Conservation (phyloP, 2,797 vertebrate genomes). For the Notoglanidium macrostoma region DNA sequence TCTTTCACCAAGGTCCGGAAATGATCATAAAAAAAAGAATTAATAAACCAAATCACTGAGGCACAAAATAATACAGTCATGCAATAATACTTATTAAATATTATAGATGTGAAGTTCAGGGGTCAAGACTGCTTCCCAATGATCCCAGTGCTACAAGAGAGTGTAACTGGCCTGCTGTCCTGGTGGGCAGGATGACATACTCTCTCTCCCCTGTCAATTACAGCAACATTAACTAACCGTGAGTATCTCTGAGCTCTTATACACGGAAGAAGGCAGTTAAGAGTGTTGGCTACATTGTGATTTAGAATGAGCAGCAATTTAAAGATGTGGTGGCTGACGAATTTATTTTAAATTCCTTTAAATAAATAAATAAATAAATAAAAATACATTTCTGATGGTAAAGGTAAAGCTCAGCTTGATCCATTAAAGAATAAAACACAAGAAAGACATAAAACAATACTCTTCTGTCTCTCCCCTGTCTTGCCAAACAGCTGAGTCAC, state of each 20-base stretch:
- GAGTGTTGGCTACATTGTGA: neutral
- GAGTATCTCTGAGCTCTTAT: neutral
- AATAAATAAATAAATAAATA: neutral
- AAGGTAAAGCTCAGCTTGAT: neutral
- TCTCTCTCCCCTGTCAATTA: neutral
- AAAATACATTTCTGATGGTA: neutral
- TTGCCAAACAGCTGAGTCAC: constrained; percentile 6
- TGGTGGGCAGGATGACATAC: no score
- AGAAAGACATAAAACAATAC: constrained; percentile 1
- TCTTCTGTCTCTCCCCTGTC: neutral
- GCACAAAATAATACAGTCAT: neutral
- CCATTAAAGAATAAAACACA: neutral
- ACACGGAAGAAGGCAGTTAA: neutral
- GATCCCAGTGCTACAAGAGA: no score
- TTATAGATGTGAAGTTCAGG: neutral
- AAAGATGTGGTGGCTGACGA: neutral
- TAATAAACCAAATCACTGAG: neutral
- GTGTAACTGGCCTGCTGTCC: no score
- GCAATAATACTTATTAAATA: neutral
- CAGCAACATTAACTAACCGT: neutral
- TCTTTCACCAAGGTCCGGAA: neutral
- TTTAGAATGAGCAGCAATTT: neutral
- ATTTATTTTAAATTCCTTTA: neutral
- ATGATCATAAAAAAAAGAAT: neutral
- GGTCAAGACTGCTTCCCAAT: neutral